Base-by-base conservation (phyloP, 2,113 vertebrate species). In the Nycticebus coucang region DNA sequence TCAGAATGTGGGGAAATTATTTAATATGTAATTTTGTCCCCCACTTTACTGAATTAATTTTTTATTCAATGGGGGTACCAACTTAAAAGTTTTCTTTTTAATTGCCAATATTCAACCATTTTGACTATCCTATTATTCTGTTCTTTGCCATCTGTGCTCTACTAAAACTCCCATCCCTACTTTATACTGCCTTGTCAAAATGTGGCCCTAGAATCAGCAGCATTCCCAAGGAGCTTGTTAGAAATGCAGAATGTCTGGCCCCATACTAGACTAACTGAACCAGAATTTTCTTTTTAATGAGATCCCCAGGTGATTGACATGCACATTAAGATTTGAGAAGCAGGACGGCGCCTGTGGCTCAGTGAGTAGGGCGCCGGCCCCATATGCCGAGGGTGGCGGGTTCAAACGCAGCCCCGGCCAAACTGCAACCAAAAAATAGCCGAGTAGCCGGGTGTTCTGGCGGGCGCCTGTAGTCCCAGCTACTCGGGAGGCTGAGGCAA, bases 241-340 rank as follows among this genome's bases (percentile, higher is more conserved):
- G 81, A 84, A 66, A 71, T n/a, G 41, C 28, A 69, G n/a, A 80
- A n/a, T 92, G 53, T 92, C 75, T 93, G 53, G 80, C 64, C 50
- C 35, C 37, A 95, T 81, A 35, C 30, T 69, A 66, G 13, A 50
- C 8, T 72, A 64, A 87, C 59, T 84, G 57, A 85, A 57, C 15
- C 78, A 71, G 13, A 90, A 74, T 60, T 75, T 90, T 92, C 37
- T 83, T 79, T 93, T 83, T 87, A 72, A 90, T 75, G 41, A 92
- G 41, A 92, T 83, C 21, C 60, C 83, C 59, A 83, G 30, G 30
- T 83, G 78, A 89, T 21, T 91, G 74, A 68, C 17, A 28, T 24
- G 14, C 4, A 8, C 33, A 45, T 86, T 72, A 66, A 59, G 85
- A 59, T 80, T 59, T 24, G n/a, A 93, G 79, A 21, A 62, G 92